Conservation (phyloP, 2,888 invertebrate genomes). For the Cephus nigrinus region DNA sequence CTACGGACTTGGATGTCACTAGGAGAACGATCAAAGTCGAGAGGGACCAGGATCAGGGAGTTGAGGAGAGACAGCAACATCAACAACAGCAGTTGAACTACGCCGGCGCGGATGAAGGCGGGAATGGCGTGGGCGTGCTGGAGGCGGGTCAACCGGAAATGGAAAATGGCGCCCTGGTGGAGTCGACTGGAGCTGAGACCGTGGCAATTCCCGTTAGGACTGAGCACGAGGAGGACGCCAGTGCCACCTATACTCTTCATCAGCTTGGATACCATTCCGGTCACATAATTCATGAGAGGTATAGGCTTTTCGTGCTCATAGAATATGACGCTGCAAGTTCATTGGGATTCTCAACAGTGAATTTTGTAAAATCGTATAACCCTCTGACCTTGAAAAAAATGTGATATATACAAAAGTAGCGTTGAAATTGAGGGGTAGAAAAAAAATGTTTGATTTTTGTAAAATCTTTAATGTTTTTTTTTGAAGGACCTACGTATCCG, state of each 20-base stretch:
- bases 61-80: conserved; percentile 29
- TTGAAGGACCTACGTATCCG: not conserved
- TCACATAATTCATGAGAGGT: conserved; percentile 48
- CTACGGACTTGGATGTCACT: not conserved
- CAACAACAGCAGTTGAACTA: conserved; percentile 44
- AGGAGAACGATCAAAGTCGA: conserved; percentile 28
- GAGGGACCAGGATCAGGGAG: conserved; percentile 13
- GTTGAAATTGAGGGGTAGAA: not conserved
- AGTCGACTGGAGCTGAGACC: conserved; percentile 39
- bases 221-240: conserved; percentile 39
- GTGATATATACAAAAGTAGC: not conserved
- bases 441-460: not conserved
- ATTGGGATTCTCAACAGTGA: no score
- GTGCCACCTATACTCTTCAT: conserved; percentile 43
- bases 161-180: conserved; percentile 62
- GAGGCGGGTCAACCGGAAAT: conserved; percentile 62
- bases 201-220: conserved; percentile 37
- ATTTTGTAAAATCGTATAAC: not conserved
- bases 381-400: not conserved
- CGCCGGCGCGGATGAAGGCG: conserved; percentile 49
- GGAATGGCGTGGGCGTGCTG: conserved; percentile 61
- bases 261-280: conserved; percentile 45
- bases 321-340: not conserved
- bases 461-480: not conserved
- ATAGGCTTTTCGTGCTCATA: not conserved